These are phyloP conservation scores for Neolamprologus modestus DNA, from an alignment of 2,113 vertebrate genomes.

Conservation along the genomic window DNA sequence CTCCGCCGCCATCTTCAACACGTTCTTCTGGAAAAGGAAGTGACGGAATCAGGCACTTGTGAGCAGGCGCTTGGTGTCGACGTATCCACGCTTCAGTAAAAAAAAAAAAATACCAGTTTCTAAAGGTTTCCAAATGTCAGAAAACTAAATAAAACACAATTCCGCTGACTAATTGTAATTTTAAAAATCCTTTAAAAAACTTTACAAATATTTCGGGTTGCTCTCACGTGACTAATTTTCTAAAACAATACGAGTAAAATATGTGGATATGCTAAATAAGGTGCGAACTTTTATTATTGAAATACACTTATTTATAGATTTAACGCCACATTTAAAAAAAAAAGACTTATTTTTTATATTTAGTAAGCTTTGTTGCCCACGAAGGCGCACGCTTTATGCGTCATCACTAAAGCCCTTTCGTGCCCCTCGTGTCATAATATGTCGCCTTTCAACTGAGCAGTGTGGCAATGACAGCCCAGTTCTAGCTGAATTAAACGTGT, in stretches of 20 bases:
- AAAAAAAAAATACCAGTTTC: neutral
- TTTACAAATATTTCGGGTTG: neutral
- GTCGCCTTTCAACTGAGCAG: neutral
- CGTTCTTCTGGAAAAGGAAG: constrained; percentile 28
- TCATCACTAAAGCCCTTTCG: constrained; percentile 21
- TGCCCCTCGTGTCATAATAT: constrained; percentile 37
- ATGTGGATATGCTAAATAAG: neutral
- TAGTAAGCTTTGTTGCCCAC: neutral
- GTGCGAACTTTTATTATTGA: neutral
- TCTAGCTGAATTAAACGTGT: neutral
- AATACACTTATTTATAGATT: neutral
- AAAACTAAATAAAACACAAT: neutral
- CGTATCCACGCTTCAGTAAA: neutral
- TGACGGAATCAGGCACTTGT: neutral
- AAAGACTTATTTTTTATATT: neutral
- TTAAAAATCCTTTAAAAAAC: neutral
- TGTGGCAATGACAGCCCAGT: neutral
- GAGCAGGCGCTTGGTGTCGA: constrained; percentile 13
- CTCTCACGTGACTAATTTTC: neutral
- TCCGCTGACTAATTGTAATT: neutral
- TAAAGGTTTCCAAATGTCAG: neutral
- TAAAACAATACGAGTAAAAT: neutral
- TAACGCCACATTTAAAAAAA: neutral
- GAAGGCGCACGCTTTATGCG: constrained; percentile 19
- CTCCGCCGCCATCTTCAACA: constrained; percentile 72